Percentiles rank a stretch among this genome's conserved stretches.
Conservation (phyloP, 2,797 vertebrate genomes). For the Sebastiscus albofasciatus region DNA sequence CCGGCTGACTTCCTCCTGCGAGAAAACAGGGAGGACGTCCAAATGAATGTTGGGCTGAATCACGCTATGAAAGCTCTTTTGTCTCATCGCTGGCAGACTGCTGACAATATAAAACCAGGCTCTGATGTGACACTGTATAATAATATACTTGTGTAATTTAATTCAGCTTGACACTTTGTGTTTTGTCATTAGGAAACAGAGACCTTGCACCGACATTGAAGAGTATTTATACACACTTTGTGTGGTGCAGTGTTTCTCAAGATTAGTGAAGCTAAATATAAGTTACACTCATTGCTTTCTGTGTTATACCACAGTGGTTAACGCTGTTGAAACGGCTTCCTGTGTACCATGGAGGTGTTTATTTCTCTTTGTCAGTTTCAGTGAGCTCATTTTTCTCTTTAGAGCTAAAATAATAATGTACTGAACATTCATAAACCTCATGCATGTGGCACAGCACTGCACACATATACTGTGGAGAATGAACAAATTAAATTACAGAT, state of each 20-base stretch:
- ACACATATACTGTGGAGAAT: background rate
- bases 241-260: background rate
- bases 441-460: background rate
- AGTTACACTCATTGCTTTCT: background rate
- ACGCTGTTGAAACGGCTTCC: background rate
- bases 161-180: background rate
- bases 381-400: background rate
- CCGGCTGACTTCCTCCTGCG: background rate
- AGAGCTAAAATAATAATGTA: background rate
- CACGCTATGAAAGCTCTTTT: background rate
- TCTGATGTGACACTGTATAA: background rate
- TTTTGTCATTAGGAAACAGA: background rate
- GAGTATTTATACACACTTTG: background rate
- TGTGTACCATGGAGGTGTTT: background rate
- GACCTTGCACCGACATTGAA: background rate
- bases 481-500: background rate
- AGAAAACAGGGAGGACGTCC: background rate
- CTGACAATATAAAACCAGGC: background rate
- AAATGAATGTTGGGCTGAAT: slow-evolving; percentile 3
- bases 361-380: background rate
- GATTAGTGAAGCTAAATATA: background rate
- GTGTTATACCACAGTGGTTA: background rate
- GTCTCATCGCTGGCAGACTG: background rate
- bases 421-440: background rate
- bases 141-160: background rate